Percentiles rank a stretch among this genome's conserved stretches.
Conservation (phyloP, 2,797 vertebrate species). For the Meriones psammophilus region DNA sequence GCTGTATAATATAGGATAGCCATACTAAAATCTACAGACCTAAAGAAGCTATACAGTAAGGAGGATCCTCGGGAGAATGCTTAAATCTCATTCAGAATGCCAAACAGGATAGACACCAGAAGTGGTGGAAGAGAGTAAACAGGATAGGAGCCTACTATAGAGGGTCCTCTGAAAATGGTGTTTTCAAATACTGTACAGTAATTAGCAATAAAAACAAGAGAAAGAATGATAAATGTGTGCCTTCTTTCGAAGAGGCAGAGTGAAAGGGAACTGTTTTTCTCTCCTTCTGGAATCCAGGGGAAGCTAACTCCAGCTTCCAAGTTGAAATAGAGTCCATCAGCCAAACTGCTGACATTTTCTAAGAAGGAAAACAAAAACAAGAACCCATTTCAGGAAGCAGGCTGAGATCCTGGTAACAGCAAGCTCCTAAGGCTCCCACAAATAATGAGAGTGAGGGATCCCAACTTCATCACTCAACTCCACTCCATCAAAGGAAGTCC, state of each 20-base stretch:
- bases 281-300: neutral
- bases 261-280: neutral
- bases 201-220: neutral
- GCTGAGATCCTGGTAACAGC: neutral
- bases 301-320: neutral
- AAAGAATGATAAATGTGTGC: neutral
- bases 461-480: neutral
- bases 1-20: too few species aligned
- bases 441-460: neutral
- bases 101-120: too few species aligned
- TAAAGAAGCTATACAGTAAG: too few species aligned
- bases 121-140: too few species aligned
- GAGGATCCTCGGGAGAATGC: too few species aligned
- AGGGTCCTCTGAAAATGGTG: neutral
- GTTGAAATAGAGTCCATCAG: neutral
- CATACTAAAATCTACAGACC: too few species aligned
- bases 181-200: neutral
- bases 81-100: too few species aligned
- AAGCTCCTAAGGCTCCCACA: neutral
- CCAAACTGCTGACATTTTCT: neutral
- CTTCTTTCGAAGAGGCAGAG: neutral
- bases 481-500: neutral
- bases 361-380: neutral
- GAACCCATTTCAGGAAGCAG: neutral
- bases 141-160: too few species aligned